Conservation (phyloP, 2,888 invertebrate species). For the Baccha elongata region DNA sequence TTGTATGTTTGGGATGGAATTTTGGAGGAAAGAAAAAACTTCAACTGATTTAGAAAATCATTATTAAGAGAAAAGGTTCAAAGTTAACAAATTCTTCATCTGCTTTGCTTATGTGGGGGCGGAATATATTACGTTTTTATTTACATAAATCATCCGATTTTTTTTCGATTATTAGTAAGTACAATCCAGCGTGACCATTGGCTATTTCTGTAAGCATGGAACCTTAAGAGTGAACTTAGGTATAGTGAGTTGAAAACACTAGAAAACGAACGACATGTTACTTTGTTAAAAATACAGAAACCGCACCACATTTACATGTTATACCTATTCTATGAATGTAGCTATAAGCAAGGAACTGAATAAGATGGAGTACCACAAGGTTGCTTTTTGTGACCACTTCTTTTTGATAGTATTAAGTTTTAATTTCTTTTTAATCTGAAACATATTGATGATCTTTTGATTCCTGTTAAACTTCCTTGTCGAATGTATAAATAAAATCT, state of each 20-base stretch:
- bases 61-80: conserved; percentile 38
- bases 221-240: no score
- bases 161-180: no score
- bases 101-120: not conserved
- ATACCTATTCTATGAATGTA: not conserved
- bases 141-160: not conserved
- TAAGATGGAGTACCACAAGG: conserved; percentile 4
- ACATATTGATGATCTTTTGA: no score
- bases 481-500: not conserved
- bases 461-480: no score
- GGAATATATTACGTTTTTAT: not conserved
- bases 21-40: conserved; percentile 8
- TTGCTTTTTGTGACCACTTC: not conserved
- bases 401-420: not conserved
- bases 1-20: not conserved
- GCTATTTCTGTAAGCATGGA: no score
- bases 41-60: conserved; percentile 48
- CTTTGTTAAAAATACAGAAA: no score
- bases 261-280: no score
- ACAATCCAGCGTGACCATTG: no score
- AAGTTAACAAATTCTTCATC: not conserved
- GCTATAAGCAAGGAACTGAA: not conserved
- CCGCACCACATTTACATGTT: no score
- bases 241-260: no score
- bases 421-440: no score